Conservation (phyloP, 2,113 vertebrate species). For the Myrmecobius fasciatus region DNA sequence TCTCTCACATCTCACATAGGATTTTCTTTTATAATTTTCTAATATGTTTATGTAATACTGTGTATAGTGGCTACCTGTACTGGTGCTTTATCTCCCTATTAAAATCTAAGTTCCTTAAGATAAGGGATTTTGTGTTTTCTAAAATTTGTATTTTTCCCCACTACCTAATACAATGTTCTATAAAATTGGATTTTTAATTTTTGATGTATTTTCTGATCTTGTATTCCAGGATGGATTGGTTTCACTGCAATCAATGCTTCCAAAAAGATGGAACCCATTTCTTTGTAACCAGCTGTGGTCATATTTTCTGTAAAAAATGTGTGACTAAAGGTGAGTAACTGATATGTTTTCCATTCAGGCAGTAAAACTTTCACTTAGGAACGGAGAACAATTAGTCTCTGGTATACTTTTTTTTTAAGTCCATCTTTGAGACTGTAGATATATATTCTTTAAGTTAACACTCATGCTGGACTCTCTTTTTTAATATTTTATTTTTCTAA, state of each 20-base stretch:
- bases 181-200: neutral
- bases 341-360: constrained; percentile 45
- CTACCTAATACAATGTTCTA: neutral
- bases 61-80: neutral
- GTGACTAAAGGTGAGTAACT: constrained; percentile 83
- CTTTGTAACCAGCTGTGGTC: constrained; percentile 89
- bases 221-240: constrained; percentile 89
- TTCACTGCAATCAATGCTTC: constrained; percentile 92
- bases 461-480: neutral
- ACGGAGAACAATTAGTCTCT: constrained; percentile 3
- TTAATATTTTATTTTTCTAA: too few relatives aligned
- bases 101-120: neutral
- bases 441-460: constrained; percentile 41
- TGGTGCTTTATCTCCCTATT: neutral
- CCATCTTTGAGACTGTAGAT: constrained; percentile 47
- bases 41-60: neutral
- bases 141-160: neutral
- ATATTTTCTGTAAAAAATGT: constrained; percentile 89
- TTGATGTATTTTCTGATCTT: neutral
- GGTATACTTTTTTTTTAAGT: neutral
- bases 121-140: neutral
- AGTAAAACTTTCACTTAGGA: constrained; percentile 60
- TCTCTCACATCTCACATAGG: neutral
- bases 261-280: constrained; percentile 82
- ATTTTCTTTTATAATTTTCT: neutral